A percentile compares a stretch with the other conserved stretches of the same genome.
Conservation (phyloP, 2,888 invertebrate species). For the Athetis lepigone region DNA sequence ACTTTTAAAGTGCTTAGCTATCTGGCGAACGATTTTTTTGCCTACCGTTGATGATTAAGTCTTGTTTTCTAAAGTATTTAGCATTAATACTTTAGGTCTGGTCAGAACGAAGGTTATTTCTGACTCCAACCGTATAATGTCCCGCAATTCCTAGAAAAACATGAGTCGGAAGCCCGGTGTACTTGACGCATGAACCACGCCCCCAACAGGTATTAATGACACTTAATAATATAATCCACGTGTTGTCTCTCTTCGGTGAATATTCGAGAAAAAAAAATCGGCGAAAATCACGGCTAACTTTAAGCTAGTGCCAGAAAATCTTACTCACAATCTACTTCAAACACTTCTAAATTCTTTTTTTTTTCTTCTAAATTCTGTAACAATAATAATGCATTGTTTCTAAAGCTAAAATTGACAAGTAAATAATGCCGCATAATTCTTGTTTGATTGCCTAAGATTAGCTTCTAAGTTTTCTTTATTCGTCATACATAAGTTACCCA, state of each 20-base stretch:
- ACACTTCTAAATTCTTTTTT: too few relatives aligned
- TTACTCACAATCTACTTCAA: too few relatives aligned
- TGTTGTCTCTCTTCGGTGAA: background rate
- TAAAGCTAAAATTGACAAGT: constrained; percentile 1
- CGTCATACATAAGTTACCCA: background rate
- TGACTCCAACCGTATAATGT: background rate
- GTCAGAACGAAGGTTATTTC: background rate
- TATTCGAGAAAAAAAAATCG: background rate
- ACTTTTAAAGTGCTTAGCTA: background rate
- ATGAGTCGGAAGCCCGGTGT: background rate
- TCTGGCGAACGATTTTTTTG: background rate
- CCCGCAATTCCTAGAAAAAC: background rate
- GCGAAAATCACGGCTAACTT: background rate
- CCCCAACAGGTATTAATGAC: background rate
- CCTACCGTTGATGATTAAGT: background rate
- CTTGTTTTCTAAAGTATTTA: background rate
- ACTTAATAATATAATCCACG: background rate
- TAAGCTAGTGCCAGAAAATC: too few relatives aligned
- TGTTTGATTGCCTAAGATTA: constrained; percentile 6
- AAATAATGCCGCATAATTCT: constrained; percentile 16
- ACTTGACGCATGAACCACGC: background rate
- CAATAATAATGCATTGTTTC: too few relatives aligned
- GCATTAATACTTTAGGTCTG: background rate
- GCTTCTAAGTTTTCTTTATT: constrained; percentile 13
- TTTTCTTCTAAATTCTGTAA: too few relatives aligned